phyloP scores from a whole-genome alignment of 35 echinoderm and acorn worm genomes.

The Hemicentrotus pulcherrimus region DNA sequence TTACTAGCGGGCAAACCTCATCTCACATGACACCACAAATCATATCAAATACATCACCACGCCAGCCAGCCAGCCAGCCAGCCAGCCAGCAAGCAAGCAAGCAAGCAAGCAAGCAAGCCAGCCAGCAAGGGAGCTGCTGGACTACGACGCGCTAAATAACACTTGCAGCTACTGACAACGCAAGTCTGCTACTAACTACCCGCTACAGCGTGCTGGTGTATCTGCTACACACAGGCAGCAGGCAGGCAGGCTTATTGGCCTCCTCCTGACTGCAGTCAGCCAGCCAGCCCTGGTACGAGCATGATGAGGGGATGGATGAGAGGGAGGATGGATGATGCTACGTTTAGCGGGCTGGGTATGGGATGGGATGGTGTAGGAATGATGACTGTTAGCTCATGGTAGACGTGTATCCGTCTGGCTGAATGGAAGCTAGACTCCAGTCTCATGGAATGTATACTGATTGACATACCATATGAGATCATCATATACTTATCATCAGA shows the following conservation, averaged over 20 bases:
- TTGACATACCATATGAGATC: background rate
- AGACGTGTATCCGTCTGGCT: background rate
- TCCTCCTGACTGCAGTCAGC: background rate
- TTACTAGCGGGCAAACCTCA: background rate
- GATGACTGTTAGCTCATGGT: background rate
- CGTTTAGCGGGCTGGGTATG: background rate
- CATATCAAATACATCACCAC: background rate
- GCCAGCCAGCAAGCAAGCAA: background rate
- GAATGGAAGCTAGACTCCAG: background rate
- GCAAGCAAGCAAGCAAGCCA: background rate
- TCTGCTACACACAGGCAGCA: background rate
- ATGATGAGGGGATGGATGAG: background rate
- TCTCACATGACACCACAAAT: background rate
- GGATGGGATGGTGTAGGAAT: background rate
- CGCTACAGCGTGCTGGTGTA: background rate
- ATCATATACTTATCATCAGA: background rate
- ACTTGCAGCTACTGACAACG: slow-evolving; percentile 14
- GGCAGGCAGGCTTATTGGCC: background rate
- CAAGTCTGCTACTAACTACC: background rate
- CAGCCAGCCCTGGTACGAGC: background rate
- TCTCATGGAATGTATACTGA: background rate
- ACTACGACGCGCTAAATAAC: background rate
- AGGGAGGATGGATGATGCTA: background rate
- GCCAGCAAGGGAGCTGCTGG: background rate
- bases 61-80: background rate